Base-by-base conservation (phyloP, 2,113 vertebrate species). In the Eulemur macaco region DNA sequence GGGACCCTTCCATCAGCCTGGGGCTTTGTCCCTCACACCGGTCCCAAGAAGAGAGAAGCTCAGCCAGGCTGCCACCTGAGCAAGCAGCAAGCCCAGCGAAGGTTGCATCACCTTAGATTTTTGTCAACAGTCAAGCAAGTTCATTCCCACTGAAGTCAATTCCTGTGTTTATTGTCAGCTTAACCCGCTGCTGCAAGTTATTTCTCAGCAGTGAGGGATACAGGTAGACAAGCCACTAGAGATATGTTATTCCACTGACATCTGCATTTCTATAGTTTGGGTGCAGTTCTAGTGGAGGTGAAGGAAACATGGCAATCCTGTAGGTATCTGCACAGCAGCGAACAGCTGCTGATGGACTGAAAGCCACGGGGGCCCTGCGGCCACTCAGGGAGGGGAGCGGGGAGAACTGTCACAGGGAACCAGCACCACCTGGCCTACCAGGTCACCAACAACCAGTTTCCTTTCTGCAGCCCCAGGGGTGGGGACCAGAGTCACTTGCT, bases 271-370 rank as follows among this genome's bases (percentile, higher is more conserved):
- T 37, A 8, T 63, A 90, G 95, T 84, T 74, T 3, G 6, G 60
- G 93, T 39, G 66, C 27, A 37, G n/a, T 25, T 4, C 94, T 90
- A 89, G 31, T 47, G 0, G 69, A 85, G 89, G 97, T 91, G 82
- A 97, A 63, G 45, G 95, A 96, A 87, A 92, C 73, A 4, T 42
- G 31, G 58, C 91, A 0, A 94, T 29, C 96, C 96, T 71, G 94
- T 97, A 97, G 97, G 96, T 98, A 78, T 95, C 96, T 95, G 45
- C 96, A 89, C 96, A 78, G 6, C 56, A 91, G 13, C 54, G 95
- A 97, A 98, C 76, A 93, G 96, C 92, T 1, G 6, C 47, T 4
- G 20, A 5, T 45, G 95, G 95, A 78, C 91, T 95, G 69, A 86
- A 96, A 97, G 96, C 15, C 3, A 13, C 84, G 54, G 92, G 83